These are phyloP conservation scores for Lycodopsis pacificus DNA, from an alignment of 2,797 vertebrate species.

Conservation along the genomic window DNA sequence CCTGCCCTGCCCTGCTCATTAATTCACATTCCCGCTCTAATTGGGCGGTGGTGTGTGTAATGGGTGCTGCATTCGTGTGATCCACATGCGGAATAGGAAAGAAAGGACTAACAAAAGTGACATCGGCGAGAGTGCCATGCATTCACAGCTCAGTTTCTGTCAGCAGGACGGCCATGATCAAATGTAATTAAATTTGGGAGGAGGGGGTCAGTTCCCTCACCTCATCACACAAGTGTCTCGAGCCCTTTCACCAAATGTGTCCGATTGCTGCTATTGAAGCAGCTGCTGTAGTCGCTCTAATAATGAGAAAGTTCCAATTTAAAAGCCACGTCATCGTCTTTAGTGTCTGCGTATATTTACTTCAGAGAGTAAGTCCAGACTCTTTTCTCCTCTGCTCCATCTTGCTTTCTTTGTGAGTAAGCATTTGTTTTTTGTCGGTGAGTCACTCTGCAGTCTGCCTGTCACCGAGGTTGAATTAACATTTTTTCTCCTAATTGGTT, in stretches of 20 bases:
- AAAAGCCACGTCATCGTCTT: not conserved
- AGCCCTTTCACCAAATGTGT: not conserved
- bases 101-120: conserved; percentile 41
- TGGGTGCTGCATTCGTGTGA: conserved; percentile 13
- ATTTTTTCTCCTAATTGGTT: not conserved
- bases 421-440: too few species aligned
- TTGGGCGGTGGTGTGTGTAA: conserved; percentile 54
- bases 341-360: not conserved
- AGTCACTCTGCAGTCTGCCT: not conserved
- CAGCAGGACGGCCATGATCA: not conserved
- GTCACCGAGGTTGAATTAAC: not conserved
- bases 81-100: conserved; percentile 24
- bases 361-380: not conserved
- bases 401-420: not conserved
- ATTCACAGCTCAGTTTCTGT: not conserved
- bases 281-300: not conserved
- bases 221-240: not conserved
- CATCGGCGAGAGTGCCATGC: conserved; percentile 7
- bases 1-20: conserved; percentile 66
- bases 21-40: conserved; percentile 67
- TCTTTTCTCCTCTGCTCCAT: not conserved
- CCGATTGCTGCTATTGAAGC: rapidly evolving
- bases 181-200: conserved; percentile 32
- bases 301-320: not conserved
- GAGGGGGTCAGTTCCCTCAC: not conserved